These are phyloP conservation scores for Polyploca ridens DNA, from an alignment of 2,888 invertebrate species.

Conservation along the genomic window DNA sequence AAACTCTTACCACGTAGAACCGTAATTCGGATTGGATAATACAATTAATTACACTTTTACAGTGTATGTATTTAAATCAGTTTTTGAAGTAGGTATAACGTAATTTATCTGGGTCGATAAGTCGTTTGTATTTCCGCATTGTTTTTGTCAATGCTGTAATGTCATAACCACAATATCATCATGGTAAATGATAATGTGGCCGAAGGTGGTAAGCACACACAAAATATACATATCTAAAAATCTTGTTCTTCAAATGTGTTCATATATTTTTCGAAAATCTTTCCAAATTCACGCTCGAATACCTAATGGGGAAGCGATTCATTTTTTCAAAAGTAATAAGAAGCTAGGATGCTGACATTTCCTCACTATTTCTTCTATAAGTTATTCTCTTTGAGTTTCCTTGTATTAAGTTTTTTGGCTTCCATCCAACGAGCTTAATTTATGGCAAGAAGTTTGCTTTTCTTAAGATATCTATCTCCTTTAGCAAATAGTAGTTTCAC, in stretches of 20 bases:
- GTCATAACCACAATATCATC: too few species aligned
- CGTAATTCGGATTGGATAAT: conserved; percentile 18
- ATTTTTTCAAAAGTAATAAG: neutral
- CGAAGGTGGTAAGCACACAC: too few species aligned
- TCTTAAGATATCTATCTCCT: conserved; percentile 40
- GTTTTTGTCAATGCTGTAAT: neutral
- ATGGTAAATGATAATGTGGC: too few species aligned
- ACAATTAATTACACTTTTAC: conserved; percentile 15
- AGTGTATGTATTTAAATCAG: neutral
- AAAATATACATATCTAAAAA: too few species aligned
- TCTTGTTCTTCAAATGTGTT: too few species aligned
- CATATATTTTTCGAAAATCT: too few species aligned
- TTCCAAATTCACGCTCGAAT: too few species aligned
- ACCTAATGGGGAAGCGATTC: too few species aligned
- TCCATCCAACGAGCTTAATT: conserved; percentile 15
- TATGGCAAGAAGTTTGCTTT: conserved; percentile 16
- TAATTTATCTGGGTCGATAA: neutral
- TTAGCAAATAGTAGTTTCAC: conserved; percentile 41
- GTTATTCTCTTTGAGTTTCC: neutral
- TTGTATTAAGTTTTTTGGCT: conserved; percentile 17
- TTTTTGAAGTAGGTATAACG: too few species aligned
- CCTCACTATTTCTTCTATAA: neutral
- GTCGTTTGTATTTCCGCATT: neutral
- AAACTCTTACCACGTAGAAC: conserved; percentile 13
- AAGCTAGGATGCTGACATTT: neutral